phyloP scores from a whole-genome alignment of 2,888 invertebrate genomes.

The Lordiphosa fenestrarum region DNA sequence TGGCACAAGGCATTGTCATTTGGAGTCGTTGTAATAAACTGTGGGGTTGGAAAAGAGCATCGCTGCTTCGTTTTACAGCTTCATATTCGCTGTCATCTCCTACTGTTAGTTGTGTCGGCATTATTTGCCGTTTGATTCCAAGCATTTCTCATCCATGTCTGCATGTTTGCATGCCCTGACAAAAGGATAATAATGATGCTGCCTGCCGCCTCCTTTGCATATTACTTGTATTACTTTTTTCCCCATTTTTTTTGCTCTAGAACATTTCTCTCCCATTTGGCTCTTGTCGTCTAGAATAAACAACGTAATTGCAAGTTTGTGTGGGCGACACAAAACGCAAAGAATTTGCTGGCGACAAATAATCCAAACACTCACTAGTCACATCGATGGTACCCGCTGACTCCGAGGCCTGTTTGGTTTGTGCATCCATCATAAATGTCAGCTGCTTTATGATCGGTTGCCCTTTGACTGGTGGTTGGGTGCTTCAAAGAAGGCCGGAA shows the following conservation, averaged over 20 bases:
- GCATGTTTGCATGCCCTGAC: slow-evolving; percentile 69
- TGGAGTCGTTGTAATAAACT: slow-evolving; percentile 4
- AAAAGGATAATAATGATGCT: slow-evolving; percentile 58
- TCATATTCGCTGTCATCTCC: slow-evolving; percentile 54
- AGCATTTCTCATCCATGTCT: slow-evolving; percentile 64
- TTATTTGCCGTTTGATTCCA: slow-evolving; percentile 69
- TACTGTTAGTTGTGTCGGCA: slow-evolving; percentile 59
- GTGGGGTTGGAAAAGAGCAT: slow-evolving; percentile 23
- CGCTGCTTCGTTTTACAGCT: slow-evolving; percentile 11
- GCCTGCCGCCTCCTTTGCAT: slow-evolving; percentile 25
- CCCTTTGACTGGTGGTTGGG: slow-evolving; percentile 60
- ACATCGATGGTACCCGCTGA: not conserved
- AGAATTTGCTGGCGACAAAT: slow-evolving; percentile 61
- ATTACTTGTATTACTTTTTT: slow-evolving; percentile 38
- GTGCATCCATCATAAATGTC: slow-evolving; percentile 56
- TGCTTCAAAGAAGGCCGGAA: slow-evolving; percentile 59
- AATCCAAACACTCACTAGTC: slow-evolving; percentile 37
- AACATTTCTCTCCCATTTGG: slow-evolving; percentile 45
- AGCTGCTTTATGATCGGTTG: slow-evolving; percentile 67
- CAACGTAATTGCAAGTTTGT: slow-evolving; percentile 74
- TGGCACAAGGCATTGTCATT: slow-evolving; percentile 55
- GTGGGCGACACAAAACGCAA: slow-evolving; percentile 57
- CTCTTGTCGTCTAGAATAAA: slow-evolving; percentile 71
- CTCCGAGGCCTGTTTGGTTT: too few relatives aligned
- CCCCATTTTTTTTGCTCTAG: slow-evolving; percentile 49